phyloP scores from a whole-genome alignment of 2,888 invertebrate genomes.

The Herminia tarsipennalis region DNA sequence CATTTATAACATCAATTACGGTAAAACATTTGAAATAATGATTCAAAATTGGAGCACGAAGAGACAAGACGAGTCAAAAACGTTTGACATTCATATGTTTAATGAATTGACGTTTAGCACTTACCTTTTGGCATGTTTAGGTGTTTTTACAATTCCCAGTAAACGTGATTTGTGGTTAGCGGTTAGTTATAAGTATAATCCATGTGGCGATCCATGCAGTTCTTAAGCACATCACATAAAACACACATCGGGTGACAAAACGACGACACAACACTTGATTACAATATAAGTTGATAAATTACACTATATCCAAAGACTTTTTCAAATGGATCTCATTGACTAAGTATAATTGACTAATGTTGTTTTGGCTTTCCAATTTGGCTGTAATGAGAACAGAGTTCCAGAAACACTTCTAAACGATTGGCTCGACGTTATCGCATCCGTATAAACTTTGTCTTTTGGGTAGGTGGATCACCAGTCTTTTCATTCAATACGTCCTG shows the following conservation, averaged over 20 bases:
- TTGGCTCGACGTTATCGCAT: slow-evolving; percentile 35
- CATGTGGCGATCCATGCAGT: slow-evolving; percentile 61
- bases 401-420: background rate
- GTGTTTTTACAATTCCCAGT: slow-evolving; percentile 51
- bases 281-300: slow-evolving; percentile 36
- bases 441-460: background rate
- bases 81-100: too few relatives aligned
- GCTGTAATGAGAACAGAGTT: slow-evolving; percentile 52
- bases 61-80: too few relatives aligned
- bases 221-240: slow-evolving; percentile 63
- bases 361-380: slow-evolving; percentile 61
- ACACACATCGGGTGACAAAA: slow-evolving; percentile 48
- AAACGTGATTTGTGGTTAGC: slow-evolving; percentile 56
- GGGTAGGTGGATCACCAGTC: background rate
- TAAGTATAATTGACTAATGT: slow-evolving; percentile 52
- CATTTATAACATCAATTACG: background rate
- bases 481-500: slow-evolving; percentile 19
- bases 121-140: slow-evolving; percentile 74
- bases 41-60: background rate
- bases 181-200: slow-evolving; percentile 55
- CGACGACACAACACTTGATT: slow-evolving; percentile 41
- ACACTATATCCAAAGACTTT: slow-evolving; percentile 40
- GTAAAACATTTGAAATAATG: background rate
- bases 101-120: too few relatives aligned
- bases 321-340: slow-evolving; percentile 41